Percentiles rank a stretch among this genome's conserved stretches.
phyloP scores from a whole-genome alignment of 2,113 vertebrate genomes.

The Halichoerus grypus region DNA sequence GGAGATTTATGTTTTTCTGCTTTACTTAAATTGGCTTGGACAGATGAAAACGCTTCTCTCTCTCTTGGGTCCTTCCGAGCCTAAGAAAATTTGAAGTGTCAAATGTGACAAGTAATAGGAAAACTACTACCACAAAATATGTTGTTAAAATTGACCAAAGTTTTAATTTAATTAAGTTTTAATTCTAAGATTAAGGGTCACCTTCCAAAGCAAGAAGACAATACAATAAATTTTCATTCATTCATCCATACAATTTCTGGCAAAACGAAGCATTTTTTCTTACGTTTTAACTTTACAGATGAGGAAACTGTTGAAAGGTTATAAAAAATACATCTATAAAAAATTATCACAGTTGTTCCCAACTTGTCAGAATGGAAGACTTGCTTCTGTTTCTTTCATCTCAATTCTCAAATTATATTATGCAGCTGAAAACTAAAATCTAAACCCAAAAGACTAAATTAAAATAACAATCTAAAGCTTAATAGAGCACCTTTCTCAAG shows the following conservation, averaged over 20 bases:
- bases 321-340: conserved; percentile 50
- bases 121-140: conserved; percentile 58
- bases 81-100: conserved; percentile 86
- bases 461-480: conserved; percentile 17
- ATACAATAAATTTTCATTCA: conserved; percentile 26
- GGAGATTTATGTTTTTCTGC: conserved; percentile 76
- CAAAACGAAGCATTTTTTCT: conserved; percentile 29
- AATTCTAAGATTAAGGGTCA: conserved; percentile 42
- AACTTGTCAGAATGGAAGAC: background rate
- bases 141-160: conserved; percentile 39
- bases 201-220: conserved; percentile 48
- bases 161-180: conserved; percentile 55
- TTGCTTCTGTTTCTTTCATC: conserved; percentile 44
- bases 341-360: background rate
- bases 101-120: background rate
- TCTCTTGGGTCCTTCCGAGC: conserved; percentile 87
- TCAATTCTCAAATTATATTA: conserved; percentile 26
- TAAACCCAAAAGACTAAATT: conserved; percentile 46
- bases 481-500: background rate
- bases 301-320: conserved; percentile 37
- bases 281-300: conserved; percentile 54
- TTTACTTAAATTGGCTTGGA: conserved; percentile 80
- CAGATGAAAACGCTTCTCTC: conserved; percentile 68
- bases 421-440: conserved; percentile 55
- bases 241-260: conserved; percentile 14